Evolutionary conservation across 2,888 invertebrate species (phyloP).

Genomic region (Heteromyza rotundicornis): DNA sequence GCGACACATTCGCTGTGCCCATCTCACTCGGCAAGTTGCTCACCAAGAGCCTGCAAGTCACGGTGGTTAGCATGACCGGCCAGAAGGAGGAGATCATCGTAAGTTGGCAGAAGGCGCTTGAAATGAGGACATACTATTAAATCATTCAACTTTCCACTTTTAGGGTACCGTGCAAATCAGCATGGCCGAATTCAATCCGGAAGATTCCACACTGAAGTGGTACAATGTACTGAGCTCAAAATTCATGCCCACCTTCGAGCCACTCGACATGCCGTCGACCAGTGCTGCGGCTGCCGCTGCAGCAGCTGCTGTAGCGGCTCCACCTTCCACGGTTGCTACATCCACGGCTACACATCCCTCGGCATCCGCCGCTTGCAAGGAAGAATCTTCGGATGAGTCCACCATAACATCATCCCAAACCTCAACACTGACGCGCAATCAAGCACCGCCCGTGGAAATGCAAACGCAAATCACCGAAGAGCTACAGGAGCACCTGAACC

Average conservation of each 20-base stretch:
- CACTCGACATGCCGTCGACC: constrained; percentile 56
- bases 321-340: constrained; percentile 27
- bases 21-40: constrained; percentile 78
- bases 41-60: constrained; percentile 89
- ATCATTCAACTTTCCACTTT: constrained; percentile 32
- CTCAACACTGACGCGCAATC: constrained; percentile 91
- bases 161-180: constrained; percentile 96
- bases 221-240: constrained; percentile 91
- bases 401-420: constrained; percentile 97
- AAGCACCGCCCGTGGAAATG: constrained; percentile 71
- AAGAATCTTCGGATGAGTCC: constrained; percentile 96
- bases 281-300: constrained; percentile 55
- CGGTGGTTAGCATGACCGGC: constrained; percentile 78
- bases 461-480: constrained; percentile 63
- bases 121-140: too few relatives aligned
- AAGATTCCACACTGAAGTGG: constrained; percentile 84
- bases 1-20: constrained; percentile 78
- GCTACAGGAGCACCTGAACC: constrained; percentile 53
- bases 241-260: constrained; percentile 69
- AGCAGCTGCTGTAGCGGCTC: constrained; percentile 40
- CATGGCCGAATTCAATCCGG: constrained; percentile 90
- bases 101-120: constrained; percentile 63
- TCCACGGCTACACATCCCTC: constrained; percentile 18
- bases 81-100: constrained; percentile 85
- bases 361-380: constrained; percentile 64